Conservation (phyloP, 2,797 vertebrate genomes). For the Antrozous pallidus region DNA sequence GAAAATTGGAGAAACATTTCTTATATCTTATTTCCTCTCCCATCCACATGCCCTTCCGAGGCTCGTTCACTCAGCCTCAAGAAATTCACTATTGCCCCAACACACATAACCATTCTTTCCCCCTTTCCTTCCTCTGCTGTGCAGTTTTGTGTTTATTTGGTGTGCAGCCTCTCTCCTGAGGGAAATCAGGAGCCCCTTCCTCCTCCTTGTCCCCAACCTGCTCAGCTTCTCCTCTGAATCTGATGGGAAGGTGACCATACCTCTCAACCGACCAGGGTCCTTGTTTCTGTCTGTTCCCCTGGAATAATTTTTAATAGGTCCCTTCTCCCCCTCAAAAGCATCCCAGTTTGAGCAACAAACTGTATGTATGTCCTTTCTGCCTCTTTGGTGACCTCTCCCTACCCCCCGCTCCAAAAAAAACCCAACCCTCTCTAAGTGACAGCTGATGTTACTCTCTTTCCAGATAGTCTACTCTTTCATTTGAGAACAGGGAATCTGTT, state of each 20-base stretch:
- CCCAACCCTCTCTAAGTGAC: background rate
- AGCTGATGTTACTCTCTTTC: background rate
- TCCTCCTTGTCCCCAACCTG: accelerated
- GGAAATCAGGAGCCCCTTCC: too few species aligned
- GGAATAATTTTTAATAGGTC: background rate
- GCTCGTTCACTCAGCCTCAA: background rate
- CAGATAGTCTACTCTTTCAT: background rate
- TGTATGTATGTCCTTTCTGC: background rate
- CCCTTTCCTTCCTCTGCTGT: background rate
- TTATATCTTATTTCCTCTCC: background rate
- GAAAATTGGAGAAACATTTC: background rate
- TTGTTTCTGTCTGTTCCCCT: background rate
- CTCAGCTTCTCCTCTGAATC: too few species aligned
- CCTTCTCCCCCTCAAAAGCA: background rate
- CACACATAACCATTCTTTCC: background rate
- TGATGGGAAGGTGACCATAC: background rate
- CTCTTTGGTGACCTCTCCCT: background rate
- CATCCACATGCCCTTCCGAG: background rate
- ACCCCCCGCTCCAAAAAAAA: accelerated
- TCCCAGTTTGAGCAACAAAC: background rate
- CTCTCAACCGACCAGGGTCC: background rate
- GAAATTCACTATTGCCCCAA: too few species aligned
- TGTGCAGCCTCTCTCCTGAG: background rate
- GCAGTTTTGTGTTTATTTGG: background rate
- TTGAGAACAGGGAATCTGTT: background rate